Evolutionary conservation across 2,113 vertebrate genomes (phyloP).

Genomic region (Rhinolophus sinicus): DNA sequence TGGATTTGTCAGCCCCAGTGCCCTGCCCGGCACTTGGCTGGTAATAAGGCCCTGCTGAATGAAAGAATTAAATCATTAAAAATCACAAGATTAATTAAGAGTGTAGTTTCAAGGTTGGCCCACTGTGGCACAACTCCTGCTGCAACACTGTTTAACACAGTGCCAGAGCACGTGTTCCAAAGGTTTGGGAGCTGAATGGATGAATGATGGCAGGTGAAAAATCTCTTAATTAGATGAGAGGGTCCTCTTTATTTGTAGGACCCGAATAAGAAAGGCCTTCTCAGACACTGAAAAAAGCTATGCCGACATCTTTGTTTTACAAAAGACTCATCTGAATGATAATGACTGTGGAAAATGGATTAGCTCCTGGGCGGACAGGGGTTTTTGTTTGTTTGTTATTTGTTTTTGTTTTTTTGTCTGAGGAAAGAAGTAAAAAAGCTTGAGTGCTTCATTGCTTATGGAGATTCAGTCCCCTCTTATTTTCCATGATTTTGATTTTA

Average conservation of each 20-base stretch:
- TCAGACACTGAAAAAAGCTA: constrained; percentile 53
- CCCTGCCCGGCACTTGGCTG: constrained; percentile 10
- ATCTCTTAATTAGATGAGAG: constrained; percentile 79
- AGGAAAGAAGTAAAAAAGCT: constrained; percentile 37
- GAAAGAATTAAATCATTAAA: constrained; percentile 72
- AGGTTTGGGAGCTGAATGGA: constrained; percentile 53
- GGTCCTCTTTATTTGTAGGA: constrained; percentile 65
- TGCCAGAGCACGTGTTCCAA: constrained; percentile 32
- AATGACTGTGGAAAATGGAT: constrained; percentile 77
- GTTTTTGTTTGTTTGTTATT: constrained; percentile 66
- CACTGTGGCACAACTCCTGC: constrained; percentile 24
- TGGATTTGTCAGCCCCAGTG: background rate
- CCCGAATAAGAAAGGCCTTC: constrained; percentile 73
- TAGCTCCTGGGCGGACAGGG: constrained; percentile 51
- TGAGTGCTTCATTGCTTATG: background rate
- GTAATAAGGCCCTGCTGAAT: constrained; percentile 57
- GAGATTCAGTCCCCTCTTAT: background rate
- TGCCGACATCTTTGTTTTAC: constrained; percentile 70
- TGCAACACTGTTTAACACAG: background rate
- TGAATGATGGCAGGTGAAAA: constrained; percentile 76
- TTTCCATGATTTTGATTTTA: constrained; percentile 11
- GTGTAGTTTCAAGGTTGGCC: constrained; percentile 60
- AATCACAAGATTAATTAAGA: constrained; percentile 70
- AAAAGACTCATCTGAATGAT: constrained; percentile 77
- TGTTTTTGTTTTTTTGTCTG: constrained; percentile 53